These are phyloP conservation scores for Ecliptopera silaceata DNA, from an alignment of 2,888 invertebrate genomes.

Conservation along the genomic window DNA sequence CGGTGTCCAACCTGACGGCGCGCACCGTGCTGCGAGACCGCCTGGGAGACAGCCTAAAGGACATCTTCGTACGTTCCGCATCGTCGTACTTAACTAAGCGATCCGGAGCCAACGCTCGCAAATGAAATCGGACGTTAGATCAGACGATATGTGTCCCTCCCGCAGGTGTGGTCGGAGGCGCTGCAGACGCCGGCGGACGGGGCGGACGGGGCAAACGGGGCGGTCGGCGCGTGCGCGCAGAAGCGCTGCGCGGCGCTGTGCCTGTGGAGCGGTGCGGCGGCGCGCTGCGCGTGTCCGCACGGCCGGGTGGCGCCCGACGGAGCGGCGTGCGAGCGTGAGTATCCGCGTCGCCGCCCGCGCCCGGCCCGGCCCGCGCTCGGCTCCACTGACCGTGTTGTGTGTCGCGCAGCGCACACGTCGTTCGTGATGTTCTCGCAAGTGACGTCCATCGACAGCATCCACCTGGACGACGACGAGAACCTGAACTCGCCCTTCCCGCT, in stretches of 20 bases:
- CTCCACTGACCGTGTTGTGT: neutral
- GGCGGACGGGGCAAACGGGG: conserved; percentile 51
- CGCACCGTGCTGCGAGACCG: conserved; percentile 45
- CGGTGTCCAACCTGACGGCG: conserved; percentile 79
- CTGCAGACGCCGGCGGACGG: conserved; percentile 49
- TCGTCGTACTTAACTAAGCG: too few species aligned
- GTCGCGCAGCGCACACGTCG: conserved; percentile 86
- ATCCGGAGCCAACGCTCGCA: too few species aligned
- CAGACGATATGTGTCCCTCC: too few species aligned
- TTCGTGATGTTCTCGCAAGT: conserved; percentile 94
- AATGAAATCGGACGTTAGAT: too few species aligned
- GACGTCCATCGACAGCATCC: conserved; percentile 91
- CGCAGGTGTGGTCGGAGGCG: conserved; percentile 25
- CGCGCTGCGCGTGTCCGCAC: conserved; percentile 92
- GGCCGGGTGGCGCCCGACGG: conserved; percentile 87
- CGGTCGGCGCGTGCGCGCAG: conserved; percentile 57
- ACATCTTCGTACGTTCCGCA: conserved; percentile 21
- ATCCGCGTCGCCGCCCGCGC: too few species aligned
- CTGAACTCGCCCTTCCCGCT: conserved; percentile 90
- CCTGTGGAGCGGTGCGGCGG: conserved; percentile 86
- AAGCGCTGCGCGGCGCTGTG: conserved; percentile 90
- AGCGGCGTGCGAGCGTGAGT: conserved; percentile 84
- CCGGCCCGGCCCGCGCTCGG: too few species aligned
- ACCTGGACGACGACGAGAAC: conserved; percentile 87
- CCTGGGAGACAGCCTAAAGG: conserved; percentile 45